Base-by-base conservation (phyloP, 2,888 invertebrate genomes). In the Pediacus dermestoides region DNA sequence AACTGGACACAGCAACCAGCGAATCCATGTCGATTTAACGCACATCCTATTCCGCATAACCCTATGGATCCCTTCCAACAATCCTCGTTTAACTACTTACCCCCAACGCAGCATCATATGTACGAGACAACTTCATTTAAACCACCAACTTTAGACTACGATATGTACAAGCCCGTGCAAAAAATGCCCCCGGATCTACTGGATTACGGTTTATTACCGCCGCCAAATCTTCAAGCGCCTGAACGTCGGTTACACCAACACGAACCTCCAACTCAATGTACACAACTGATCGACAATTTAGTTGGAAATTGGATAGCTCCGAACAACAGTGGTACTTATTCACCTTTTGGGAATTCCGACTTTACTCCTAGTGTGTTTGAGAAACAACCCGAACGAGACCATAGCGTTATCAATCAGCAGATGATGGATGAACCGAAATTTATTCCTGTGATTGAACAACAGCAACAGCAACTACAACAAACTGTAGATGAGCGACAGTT, bases 271-370 rank as follows among this genome's bases (percentile, higher is more conserved):
- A 50, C 50, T 22, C 52, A 42, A 30, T 37, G 34, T n/a, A 27
- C 30, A 10, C 66, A 79, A 52, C 72, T 84, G 44, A 75, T 85
- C 39, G 83, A 84, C 55, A 83, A 83, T 66, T 71, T 85, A 26
- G 75, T 83, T 34, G 82, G 82, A 6, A 84, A 84, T 61, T 81
- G 83, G 78, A 77, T 54, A 31, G 49, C 78, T 18, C 82, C 84
- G 3, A 83, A 81, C 60, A 80, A 80, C 16, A 78, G 76, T 35
- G 84, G 85, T 9, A 84, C 83, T 4, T 85, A 84, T 57, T 82
- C 81, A 36, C 85, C 84, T 0, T 85, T 85, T 67, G 85, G 84
- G 1, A 79, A 75, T 55, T 73, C 75, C 42, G 75, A 28, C 14
- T 62, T 75, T 9, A 77, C 75, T 16, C 55, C 58, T 49, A 75